Evolutionary conservation across 2,888 invertebrate species (phyloP), one percentile per base, ranked within the genome.

Genomic region (Loripinus fragilis): DNA sequence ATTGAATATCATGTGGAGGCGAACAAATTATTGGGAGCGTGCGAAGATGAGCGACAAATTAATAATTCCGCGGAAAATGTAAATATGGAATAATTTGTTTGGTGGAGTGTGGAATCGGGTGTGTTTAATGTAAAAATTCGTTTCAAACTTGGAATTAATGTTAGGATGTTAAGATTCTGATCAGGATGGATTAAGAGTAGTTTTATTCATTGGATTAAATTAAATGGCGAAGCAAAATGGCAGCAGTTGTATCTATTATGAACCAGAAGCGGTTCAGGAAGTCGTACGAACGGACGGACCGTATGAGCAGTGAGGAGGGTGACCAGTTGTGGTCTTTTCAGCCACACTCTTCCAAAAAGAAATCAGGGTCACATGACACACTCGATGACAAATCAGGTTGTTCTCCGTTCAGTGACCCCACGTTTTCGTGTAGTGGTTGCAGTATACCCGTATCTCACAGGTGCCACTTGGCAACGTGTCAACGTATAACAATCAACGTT

Each of bases 401-500:
- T n/a, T 81, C 84, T n/a, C 75, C 67, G 15, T 42, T 74, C 33
- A 84, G 79, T 50, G 84, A 84, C 50, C 84, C 78, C 3, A 65
- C 81, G 48, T 79, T 81, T 20, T 77, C 84, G 5, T 84, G 81
- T 48, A 84, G 81, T 60, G 84, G 84, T 28, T 84, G 84, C 48
- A 83, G 80, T 28, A 79, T 82, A n/a, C 80, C 81, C 3, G 69
- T 85, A 23, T 83, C 86, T 20, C 92, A 92, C 80, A 85, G 85
- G 68, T 92, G 93, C 78, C 82, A 83, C 35, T 78, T 90, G 23
- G 81, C 85, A 28, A 92, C 92, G 1, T 93, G 93, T 77, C 92
- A 93, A 74, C 80, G 92, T 28, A 90, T 93, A 35, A 90, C 90
- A 0, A 92, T 93, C 76, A 93, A 93, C 84, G 93, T 93, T 17